These are phyloP conservation scores for Macrobrachium nipponense DNA, from an alignment of 1,140 invertebrate species.

Conservation along the genomic window DNA sequence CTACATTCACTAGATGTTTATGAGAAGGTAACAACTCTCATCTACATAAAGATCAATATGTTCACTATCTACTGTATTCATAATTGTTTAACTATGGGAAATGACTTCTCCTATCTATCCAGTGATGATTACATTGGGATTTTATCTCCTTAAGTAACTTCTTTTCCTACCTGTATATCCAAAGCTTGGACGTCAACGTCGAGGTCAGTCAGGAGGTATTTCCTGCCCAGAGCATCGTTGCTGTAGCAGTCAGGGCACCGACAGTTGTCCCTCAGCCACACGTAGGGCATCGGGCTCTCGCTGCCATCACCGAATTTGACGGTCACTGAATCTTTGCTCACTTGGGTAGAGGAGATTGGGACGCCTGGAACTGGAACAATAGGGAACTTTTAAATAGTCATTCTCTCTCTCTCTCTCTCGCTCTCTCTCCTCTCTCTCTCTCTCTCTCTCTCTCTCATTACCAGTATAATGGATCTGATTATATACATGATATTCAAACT, in stretches of 20 bases:
- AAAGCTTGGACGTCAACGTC: slow-evolving; percentile 70
- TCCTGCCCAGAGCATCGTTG: slow-evolving; percentile 73
- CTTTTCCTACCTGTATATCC: slow-evolving; percentile 57
- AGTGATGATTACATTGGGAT: no score
- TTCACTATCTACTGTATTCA: no score
- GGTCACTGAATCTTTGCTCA: slow-evolving; percentile 15
- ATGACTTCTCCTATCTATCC: no score
- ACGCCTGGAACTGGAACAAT: background rate
- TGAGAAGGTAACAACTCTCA: no score
- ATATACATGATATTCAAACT: no score
- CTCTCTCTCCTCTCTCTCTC: no score
- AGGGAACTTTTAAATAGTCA: background rate
- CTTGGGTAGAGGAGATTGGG: background rate
- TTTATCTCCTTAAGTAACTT: no score
- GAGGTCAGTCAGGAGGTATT: slow-evolving; percentile 72
- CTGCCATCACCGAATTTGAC: slow-evolving; percentile 6
- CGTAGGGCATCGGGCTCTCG: slow-evolving; percentile 70
- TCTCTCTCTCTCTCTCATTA: no score
- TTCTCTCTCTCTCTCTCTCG: no score
- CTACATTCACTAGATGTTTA: no score
- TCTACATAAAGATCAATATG: no score
- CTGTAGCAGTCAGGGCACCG: slow-evolving; percentile 76
- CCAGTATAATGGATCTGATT: no score
- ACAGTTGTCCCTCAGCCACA: slow-evolving; percentile 79
- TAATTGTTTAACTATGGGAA: background rate